Base-by-base conservation (phyloP, 2,888 invertebrate species). In the Griposia aprilina region DNA sequence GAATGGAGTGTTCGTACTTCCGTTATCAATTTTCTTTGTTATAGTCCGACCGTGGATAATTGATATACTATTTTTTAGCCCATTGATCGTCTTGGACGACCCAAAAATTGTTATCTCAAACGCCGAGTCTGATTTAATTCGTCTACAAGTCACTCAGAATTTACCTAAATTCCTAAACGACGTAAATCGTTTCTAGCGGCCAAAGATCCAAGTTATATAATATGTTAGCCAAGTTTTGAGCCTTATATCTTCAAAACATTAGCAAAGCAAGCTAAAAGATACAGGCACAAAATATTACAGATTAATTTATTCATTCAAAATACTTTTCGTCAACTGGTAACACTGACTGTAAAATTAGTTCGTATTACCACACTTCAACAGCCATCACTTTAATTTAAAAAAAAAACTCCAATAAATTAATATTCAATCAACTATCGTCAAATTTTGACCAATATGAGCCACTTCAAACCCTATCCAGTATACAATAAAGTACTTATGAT, bases 31-130 rank as follows among this genome's bases (percentile, higher is more conserved):
- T 63, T 62, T 67, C 30, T 77, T 78, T 67, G 30, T 72, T 60
- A 55, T 45, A 69, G 81, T 86, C 87, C 87, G 86, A 85, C 88
- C 20, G 87, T 87, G 87, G 87, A 87, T 86, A 36, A 57, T 72
- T 63, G 41, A 77, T 85, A 36, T 52, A 36, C 69, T 63, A n/a
- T 62, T 66, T 10, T n/a, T 23, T 60, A 60, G 17, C 2, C 11
- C 20, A 20, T 63, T 30, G 48, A 62, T 20, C 8, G 6, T 15
- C 10, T 30, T n/a, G 15, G n/a, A 11, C 13, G 8, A 62, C 6
- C 17, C 20, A 30, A 68, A 57, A 57, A 15, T 74, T 17, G 2
- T 17, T 59, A 50, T 20, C 50, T n/a, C 5, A 50, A 55, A 50
- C 17, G 15, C 26, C 20, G 5, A 50, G 7, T 20, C 5, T 7